These are phyloP conservation scores for Himantopus leucocephalus DNA, from an alignment of 2,113 vertebrate genomes.

Conservation along the genomic window DNA sequence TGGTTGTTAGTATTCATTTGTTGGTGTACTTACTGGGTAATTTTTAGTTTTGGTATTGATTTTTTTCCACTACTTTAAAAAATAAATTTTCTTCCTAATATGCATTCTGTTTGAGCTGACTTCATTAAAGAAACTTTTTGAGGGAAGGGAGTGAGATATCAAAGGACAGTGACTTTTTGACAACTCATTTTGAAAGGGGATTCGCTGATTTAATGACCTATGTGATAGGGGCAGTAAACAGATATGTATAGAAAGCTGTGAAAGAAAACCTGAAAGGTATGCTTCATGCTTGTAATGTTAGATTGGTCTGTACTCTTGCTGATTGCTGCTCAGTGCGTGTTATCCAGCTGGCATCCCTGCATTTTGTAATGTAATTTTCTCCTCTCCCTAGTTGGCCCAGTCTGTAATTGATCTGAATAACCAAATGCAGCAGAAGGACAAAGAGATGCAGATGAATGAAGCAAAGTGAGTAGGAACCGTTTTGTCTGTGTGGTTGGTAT, in stretches of 20 bases:
- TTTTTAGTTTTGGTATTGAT: background rate
- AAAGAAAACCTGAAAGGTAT: background rate
- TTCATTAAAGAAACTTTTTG: background rate
- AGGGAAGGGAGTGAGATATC: background rate
- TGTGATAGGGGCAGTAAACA: background rate
- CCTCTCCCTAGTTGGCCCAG: conserved; percentile 84
- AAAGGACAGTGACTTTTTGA: background rate
- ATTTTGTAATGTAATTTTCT: background rate
- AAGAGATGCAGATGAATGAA: conserved; percentile 93
- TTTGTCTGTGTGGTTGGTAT: background rate
- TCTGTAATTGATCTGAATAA: conserved; percentile 95
- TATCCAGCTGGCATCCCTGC: background rate
- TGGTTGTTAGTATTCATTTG: background rate
- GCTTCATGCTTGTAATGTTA: background rate
- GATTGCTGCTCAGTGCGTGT: background rate
- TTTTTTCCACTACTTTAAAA: background rate
- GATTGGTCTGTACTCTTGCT: background rate
- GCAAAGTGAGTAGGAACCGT: conserved; percentile 81
- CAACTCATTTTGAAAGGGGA: background rate
- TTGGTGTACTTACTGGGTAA: background rate
- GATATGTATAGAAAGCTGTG: background rate
- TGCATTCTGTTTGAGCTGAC: background rate
- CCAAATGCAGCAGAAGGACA: conserved; percentile 94
- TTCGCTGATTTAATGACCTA: background rate
- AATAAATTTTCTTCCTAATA: background rate